phyloP scores from a whole-genome alignment of 2,888 invertebrate genomes.

The Beris morrisii region DNA sequence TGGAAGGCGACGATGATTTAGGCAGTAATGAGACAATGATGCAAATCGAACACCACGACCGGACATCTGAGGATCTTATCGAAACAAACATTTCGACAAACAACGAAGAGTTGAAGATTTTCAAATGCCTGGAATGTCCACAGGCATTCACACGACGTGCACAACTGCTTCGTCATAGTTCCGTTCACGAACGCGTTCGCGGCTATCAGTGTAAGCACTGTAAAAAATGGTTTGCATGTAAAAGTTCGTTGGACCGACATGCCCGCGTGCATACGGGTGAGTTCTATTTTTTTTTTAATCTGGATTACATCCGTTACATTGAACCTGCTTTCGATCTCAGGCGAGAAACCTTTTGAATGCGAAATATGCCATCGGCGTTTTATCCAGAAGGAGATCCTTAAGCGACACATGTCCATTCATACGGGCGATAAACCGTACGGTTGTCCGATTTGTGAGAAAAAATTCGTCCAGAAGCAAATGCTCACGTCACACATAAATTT shows the following conservation, averaged over 20 bases:
- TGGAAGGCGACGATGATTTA: neutral
- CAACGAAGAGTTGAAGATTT: slow-evolving; percentile 58
- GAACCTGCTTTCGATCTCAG: slow-evolving; percentile 33
- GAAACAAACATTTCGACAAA: slow-evolving; percentile 12
- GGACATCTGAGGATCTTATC: neutral
- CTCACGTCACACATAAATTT: slow-evolving; percentile 64
- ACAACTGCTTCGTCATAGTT: slow-evolving; percentile 64
- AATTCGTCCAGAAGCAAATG: slow-evolving; percentile 73
- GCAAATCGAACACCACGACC: neutral
- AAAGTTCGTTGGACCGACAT: slow-evolving; percentile 69
- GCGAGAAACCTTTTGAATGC: slow-evolving; percentile 59
- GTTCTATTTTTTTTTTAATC: slow-evolving; percentile 21
- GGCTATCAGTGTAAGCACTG: slow-evolving; percentile 62
- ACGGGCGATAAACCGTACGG: slow-evolving; percentile 66
- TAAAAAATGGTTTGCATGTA: slow-evolving; percentile 68
- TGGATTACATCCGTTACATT: neutral
- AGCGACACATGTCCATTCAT: slow-evolving; percentile 64
- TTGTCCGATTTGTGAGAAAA: slow-evolving; percentile 67
- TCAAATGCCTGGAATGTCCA: slow-evolving; percentile 65
- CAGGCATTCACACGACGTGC: slow-evolving; percentile 64
- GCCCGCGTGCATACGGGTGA: slow-evolving; percentile 68
- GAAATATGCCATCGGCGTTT: slow-evolving; percentile 65
- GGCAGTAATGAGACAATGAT: slow-evolving; percentile 8
- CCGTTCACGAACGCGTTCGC: slow-evolving; percentile 63
- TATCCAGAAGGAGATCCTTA: slow-evolving; percentile 72